These are phyloP conservation scores for Hiodon alosoides DNA, from an alignment of 2,113 vertebrate species.

Conservation along the genomic window DNA sequence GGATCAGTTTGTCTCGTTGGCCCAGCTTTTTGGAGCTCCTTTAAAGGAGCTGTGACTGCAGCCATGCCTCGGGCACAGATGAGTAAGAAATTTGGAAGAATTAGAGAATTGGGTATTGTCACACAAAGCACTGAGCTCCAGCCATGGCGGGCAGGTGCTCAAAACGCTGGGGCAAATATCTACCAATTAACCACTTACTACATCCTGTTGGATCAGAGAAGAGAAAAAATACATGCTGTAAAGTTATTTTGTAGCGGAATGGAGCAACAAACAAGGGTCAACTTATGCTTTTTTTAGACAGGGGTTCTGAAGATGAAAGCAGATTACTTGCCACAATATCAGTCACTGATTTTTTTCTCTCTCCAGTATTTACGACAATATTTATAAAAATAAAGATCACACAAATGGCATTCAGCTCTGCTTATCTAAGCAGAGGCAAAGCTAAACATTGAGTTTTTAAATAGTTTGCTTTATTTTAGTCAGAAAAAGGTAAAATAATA, in stretches of 20 bases:
- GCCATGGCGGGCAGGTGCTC: not conserved
- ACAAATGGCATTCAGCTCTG: no score
- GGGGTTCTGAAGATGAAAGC: constrained; percentile 1
- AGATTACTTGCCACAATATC: not conserved
- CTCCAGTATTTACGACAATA: no score
- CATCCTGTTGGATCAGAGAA: not conserved
- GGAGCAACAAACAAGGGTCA: not conserved
- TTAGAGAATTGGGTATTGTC: constrained; percentile 23
- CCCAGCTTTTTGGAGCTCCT: constrained; percentile 33
- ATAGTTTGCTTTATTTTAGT: no score
- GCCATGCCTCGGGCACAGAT: constrained; percentile 27
- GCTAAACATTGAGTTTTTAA: no score
- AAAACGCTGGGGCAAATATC: not conserved
- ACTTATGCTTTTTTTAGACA: not conserved
- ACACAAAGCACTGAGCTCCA: constrained; percentile 15
- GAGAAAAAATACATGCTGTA: not conserved
- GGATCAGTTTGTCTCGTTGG: constrained; percentile 19
- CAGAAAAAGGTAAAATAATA: no score
- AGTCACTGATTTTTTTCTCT: no score
- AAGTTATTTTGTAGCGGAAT: not conserved
- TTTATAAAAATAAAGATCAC: no score
- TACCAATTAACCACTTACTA: not conserved
- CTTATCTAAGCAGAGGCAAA: no score
- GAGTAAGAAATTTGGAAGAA: constrained; percentile 30
- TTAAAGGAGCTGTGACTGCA: constrained; percentile 24